Percentiles rank a stretch among this genome's conserved stretches.
Evolutionary conservation across 2,113 vertebrate species (phyloP).

Genomic region (Picathartes gymnocephalus): DNA sequence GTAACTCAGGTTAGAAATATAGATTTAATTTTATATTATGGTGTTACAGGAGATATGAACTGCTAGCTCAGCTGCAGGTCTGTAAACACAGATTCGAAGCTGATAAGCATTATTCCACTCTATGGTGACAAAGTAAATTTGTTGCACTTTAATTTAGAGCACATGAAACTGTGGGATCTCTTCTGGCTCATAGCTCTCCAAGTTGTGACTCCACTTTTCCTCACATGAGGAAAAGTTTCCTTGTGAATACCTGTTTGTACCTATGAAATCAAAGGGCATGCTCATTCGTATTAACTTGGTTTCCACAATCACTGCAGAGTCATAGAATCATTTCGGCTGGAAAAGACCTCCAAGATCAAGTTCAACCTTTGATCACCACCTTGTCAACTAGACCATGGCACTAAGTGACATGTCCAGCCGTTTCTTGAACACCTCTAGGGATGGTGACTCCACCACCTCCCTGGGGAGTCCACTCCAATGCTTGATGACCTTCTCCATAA

Average conservation of each 20-base stretch:
- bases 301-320: neutral
- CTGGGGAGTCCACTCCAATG: neutral
- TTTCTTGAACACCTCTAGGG: neutral
- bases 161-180: neutral
- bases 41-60: neutral
- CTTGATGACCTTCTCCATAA: neutral
- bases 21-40: neutral
- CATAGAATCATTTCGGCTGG: neutral
- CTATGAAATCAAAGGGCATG: neutral
- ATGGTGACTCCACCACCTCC: neutral
- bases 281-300: neutral
- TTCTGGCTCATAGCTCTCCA: neutral
- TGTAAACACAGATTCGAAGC: neutral
- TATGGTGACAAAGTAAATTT: neutral
- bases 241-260: neutral
- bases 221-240: neutral
- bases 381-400: neutral
- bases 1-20: neutral
- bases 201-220: neutral
- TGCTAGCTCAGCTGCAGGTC: neutral
- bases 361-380: neutral
- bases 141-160: neutral
- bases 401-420: rapidly evolving
- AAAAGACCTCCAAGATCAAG: neutral
- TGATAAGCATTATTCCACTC: neutral